These are phyloP conservation scores for Brachypteracias leptosomus DNA, from an alignment of 2,113 vertebrate genomes.

Conservation along the genomic window DNA sequence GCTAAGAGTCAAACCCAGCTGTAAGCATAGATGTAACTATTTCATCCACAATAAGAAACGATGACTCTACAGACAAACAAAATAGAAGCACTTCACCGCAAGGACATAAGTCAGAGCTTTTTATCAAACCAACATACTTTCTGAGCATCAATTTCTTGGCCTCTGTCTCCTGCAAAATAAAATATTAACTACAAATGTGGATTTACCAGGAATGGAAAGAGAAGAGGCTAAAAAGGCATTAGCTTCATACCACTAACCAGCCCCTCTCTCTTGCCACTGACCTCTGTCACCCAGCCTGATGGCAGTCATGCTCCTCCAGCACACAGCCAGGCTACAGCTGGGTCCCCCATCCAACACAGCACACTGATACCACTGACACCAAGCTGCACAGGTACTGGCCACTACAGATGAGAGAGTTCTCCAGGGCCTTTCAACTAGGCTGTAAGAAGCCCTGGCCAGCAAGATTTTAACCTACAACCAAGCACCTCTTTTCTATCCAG, in stretches of 20 bases:
- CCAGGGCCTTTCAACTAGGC: background rate
- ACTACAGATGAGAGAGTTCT: background rate
- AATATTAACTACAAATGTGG: background rate
- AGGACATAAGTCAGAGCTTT: background rate
- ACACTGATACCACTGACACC: fast-evolving
- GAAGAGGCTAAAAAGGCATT: background rate
- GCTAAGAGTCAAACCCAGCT: background rate
- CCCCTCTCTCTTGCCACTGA: background rate
- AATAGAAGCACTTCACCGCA: background rate
- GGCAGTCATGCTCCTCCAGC: background rate
- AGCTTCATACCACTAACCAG: background rate
- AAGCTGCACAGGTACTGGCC: fast-evolving
- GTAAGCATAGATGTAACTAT: background rate
- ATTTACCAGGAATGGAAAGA: background rate
- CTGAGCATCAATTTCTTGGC: background rate
- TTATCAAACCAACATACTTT: background rate
- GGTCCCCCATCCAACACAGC: fast-evolving
- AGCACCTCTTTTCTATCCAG: background rate
- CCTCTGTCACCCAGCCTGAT: background rate
- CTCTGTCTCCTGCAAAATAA: background rate
- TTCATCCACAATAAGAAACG: background rate
- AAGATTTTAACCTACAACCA: background rate
- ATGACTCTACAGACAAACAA: background rate
- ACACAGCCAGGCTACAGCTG: fast-evolving
- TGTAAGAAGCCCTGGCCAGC: background rate